Evolutionary conservation across 2,888 invertebrate species (phyloP).

Genomic region (Matsumyia berberina): DNA sequence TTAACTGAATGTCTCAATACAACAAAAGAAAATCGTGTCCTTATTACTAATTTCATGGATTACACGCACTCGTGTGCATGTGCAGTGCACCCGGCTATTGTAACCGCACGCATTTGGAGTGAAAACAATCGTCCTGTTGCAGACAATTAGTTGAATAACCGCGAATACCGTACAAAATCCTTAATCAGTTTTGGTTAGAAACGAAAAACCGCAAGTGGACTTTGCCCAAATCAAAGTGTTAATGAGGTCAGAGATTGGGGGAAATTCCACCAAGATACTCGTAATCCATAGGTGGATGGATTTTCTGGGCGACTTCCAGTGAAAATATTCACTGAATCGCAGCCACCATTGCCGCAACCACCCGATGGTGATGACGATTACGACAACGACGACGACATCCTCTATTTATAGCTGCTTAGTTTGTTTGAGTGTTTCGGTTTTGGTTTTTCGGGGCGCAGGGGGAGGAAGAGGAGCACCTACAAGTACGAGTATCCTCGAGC

Average conservation of each 20-base stretch:
- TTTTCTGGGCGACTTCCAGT: slow-evolving; percentile 33
- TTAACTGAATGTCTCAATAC: not conserved
- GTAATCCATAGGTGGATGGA: not conserved
- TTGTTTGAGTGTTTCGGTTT: slow-evolving; percentile 69
- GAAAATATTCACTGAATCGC: slow-evolving; percentile 49
- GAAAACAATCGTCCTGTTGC: slow-evolving; percentile 31
- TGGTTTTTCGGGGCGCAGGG: slow-evolving; percentile 24
- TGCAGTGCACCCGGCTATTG: not conserved
- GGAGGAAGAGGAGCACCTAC: not conserved
- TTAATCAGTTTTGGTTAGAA: slow-evolving; percentile 68
- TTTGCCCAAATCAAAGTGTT: slow-evolving; percentile 54
- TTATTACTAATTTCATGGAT: slow-evolving; percentile 6
- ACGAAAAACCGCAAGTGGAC: slow-evolving; percentile 66
- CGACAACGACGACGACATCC: slow-evolving; percentile 45
- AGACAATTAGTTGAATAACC: slow-evolving; percentile 64
- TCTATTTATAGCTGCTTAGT: slow-evolving; percentile 69
- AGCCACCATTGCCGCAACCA: slow-evolving; percentile 37
- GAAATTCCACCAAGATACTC: slow-evolving; percentile 3
- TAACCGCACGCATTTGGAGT: slow-evolving; percentile 19
- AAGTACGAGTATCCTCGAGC: not conserved
- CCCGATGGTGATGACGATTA: slow-evolving; percentile 43
- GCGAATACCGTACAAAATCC: slow-evolving; percentile 66
- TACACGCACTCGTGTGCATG: not conserved
- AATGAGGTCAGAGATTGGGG: slow-evolving; percentile 60
- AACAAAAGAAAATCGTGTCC: not conserved